These are phyloP conservation scores for Sebastes dallii DNA, from an alignment of 2,797 vertebrate genomes.

Conservation along the genomic window DNA sequence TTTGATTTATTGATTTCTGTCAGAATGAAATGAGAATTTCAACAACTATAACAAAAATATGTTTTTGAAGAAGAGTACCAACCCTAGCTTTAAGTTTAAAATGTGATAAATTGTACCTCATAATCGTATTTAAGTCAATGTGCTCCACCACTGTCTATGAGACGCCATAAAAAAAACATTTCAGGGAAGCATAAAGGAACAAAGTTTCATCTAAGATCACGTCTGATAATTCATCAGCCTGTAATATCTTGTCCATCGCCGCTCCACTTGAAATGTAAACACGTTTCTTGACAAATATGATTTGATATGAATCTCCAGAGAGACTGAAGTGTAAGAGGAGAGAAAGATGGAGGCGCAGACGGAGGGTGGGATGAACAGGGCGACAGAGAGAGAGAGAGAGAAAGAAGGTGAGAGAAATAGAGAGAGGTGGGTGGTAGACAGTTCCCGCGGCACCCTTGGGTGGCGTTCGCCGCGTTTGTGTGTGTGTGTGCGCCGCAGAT, in stretches of 20 bases:
- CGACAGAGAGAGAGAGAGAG: neutral
- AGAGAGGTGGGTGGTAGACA: slow-evolving; percentile 57
- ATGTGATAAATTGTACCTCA: neutral
- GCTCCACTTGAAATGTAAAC: slow-evolving; percentile 24
- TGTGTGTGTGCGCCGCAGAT: slow-evolving; percentile 36
- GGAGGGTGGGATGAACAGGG: slow-evolving; percentile 29
- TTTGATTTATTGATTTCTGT: neutral
- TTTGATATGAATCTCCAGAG: slow-evolving; percentile 24
- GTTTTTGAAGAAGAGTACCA: neutral
- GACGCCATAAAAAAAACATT: neutral
- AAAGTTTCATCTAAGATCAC: neutral
- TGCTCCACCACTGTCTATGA: neutral
- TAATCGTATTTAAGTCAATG: neutral
- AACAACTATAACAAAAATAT: neutral
- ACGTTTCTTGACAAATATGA: slow-evolving; percentile 20
- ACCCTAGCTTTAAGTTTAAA: neutral
- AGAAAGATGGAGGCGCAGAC: slow-evolving; percentile 28
- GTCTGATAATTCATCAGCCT: neutral
- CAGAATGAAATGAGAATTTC: neutral
- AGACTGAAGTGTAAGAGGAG: neutral
- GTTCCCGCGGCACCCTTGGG: slow-evolving; percentile 60
- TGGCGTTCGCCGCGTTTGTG: slow-evolving; percentile 43
- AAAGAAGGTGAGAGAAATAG: slow-evolving; percentile 37
- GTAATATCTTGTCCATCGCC: neutral
- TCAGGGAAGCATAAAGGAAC: neutral